Conservation (phyloP, 2,113 vertebrate genomes). For the Rhea americana region DNA sequence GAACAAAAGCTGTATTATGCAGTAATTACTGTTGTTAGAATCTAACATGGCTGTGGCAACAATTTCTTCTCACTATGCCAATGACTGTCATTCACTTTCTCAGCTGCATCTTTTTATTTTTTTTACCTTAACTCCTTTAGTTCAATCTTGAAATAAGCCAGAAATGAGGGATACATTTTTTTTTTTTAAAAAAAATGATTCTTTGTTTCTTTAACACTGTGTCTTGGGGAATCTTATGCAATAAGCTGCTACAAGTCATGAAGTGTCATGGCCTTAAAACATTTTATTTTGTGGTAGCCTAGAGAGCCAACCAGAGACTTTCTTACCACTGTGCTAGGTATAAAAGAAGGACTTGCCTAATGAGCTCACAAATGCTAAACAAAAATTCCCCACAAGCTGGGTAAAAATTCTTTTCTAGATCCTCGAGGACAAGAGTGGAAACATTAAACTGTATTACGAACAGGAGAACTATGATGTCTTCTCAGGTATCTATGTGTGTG, state of each 20-base stretch:
- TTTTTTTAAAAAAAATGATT: not conserved
- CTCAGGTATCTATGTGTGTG: not conserved
- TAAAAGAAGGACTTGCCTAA: not conserved
- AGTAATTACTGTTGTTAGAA: constrained; percentile 29
- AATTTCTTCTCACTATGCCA: not conserved
- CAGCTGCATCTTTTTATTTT: not conserved
- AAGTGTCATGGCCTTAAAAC: not conserved
- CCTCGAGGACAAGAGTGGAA: not conserved
- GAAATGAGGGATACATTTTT: not conserved
- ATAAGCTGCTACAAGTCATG: not conserved
- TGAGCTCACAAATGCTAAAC: not conserved
- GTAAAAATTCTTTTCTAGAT: not conserved
- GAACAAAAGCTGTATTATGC: not conserved
- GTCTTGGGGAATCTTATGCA: not conserved
- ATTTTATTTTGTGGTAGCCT: not conserved
- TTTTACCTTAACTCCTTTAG: constrained; percentile 41
- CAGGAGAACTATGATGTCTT: not conserved
- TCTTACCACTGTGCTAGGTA: not conserved
- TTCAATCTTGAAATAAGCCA: constrained; percentile 6
- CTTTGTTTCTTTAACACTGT: not conserved
- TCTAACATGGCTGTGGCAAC: not conserved
- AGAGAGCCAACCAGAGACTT: not conserved
- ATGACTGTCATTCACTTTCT: constrained; percentile 17
- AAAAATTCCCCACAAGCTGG: not conserved
- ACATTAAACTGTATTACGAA: not conserved